Conservation (phyloP, 2,888 invertebrate species). For the Leptopterna dolabrata region DNA sequence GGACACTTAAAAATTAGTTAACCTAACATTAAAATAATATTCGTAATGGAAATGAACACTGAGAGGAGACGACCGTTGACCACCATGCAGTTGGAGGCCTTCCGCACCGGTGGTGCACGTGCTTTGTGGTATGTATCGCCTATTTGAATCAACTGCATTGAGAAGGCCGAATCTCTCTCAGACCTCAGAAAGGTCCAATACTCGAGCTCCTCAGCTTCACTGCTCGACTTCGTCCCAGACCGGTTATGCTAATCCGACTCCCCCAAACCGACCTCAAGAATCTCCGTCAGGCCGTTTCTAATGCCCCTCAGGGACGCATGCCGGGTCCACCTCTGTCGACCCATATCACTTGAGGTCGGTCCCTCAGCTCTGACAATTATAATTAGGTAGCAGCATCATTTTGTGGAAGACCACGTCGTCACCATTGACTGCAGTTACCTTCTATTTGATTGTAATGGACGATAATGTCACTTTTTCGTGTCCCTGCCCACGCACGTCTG, state of each 20-base stretch:
- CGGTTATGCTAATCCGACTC: conserved; percentile 12
- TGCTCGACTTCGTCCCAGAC: conserved; percentile 11
- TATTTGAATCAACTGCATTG: background rate
- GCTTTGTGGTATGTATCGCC: no score
- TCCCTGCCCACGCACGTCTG: no score
- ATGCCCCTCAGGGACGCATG: background rate
- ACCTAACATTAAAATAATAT: no score
- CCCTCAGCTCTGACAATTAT: background rate
- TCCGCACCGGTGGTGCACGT: no score
- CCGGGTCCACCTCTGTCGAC: background rate
- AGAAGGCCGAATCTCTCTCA: background rate
- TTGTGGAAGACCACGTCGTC: no score
- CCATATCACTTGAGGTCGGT: background rate
- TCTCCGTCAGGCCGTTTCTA: background rate
- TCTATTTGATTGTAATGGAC: no score
- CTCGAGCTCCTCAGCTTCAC: background rate
- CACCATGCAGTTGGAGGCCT: no score
- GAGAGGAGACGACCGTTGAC: no score
- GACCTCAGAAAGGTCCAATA: background rate
- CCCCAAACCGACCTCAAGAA: conserved; percentile 1
- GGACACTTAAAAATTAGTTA: no score
- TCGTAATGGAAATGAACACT: no score
- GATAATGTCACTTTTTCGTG: no score
- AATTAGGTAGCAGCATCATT: background rate
- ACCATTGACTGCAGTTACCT: no score